These are phyloP conservation scores for Agrochola lychnidis DNA, from an alignment of 2,888 invertebrate genomes.

Conservation along the genomic window DNA sequence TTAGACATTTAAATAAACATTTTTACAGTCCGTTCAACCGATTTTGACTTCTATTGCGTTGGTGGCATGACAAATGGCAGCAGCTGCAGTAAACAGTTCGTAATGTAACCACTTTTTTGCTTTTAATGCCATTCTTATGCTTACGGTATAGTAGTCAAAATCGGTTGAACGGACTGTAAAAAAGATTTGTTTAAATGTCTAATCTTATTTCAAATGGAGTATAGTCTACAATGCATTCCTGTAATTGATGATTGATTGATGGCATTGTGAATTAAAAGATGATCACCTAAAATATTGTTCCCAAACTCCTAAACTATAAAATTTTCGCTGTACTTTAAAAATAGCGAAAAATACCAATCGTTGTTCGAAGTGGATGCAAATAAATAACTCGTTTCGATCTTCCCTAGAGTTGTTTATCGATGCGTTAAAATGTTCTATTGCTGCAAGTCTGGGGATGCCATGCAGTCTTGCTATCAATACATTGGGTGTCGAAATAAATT, in stretches of 20 bases:
- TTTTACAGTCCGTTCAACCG: no score
- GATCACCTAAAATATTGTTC: not conserved
- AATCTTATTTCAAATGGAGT: no score
- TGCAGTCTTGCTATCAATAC: conserved; percentile 61
- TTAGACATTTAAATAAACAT: no score
- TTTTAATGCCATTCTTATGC: no score
- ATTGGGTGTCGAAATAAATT: conserved; percentile 61
- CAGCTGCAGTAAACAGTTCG: no score
- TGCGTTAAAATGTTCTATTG: conserved; percentile 66
- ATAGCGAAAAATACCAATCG: conserved; percentile 50
- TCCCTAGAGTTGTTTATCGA: conserved; percentile 66
- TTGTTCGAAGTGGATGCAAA: conserved; percentile 57
- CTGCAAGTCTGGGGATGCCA: conserved; percentile 35
- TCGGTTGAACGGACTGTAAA: no score
- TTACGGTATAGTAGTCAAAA: no score
- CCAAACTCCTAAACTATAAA: conserved; percentile 13
- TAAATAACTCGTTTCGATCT: conserved; percentile 65
- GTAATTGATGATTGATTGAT: not conserved
- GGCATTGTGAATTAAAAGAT: not conserved
- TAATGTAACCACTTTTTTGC: no score
- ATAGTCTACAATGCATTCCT: not conserved
- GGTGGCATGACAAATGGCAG: no score
- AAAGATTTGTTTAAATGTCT: no score
- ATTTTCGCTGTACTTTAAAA: conserved; percentile 31
- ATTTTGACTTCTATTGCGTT: no score